phyloP scores from a whole-genome alignment of 2,888 invertebrate genomes.

The Nasonovia ribisnigri region DNA sequence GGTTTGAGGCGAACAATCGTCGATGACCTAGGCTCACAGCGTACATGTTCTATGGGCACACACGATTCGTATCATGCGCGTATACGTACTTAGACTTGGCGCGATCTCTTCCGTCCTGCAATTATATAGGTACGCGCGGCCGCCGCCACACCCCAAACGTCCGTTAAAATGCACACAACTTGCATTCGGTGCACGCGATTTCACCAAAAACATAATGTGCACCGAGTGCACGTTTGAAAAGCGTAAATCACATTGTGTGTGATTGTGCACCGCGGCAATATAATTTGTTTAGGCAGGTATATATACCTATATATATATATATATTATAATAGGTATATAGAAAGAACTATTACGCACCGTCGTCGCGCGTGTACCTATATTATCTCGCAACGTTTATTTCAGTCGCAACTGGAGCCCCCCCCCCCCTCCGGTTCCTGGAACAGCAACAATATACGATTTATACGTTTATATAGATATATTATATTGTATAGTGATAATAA shows the following conservation, averaged over 20 bases:
- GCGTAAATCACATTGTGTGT: not conserved
- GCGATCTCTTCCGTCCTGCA: constrained; percentile 5
- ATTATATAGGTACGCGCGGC: not conserved
- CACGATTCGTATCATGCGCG: not conserved
- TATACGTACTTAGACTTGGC: not conserved
- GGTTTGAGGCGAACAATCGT: not conserved
- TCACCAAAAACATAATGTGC: not conserved
- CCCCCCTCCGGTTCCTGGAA: not conserved
- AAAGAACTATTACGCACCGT: not conserved
- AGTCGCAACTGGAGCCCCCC: not conserved
- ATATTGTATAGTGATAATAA: not conserved
- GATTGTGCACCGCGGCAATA: not conserved
- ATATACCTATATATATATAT: not conserved
- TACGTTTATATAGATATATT: not conserved
- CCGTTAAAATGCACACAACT: not conserved
- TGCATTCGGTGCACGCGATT: not conserved
- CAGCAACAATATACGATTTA: not conserved
- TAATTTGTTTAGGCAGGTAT: too few species aligned
- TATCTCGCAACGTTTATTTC: not conserved
- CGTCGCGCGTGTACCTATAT: not conserved
- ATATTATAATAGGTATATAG: not conserved
- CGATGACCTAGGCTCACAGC: not conserved
- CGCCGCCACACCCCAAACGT: not conserved
- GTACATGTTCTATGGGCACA: not conserved
- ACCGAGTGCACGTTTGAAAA: not conserved